These are phyloP conservation scores for Tubulanus polymorphus DNA, from an alignment of 2,888 invertebrate species.

Conservation along the genomic window DNA sequence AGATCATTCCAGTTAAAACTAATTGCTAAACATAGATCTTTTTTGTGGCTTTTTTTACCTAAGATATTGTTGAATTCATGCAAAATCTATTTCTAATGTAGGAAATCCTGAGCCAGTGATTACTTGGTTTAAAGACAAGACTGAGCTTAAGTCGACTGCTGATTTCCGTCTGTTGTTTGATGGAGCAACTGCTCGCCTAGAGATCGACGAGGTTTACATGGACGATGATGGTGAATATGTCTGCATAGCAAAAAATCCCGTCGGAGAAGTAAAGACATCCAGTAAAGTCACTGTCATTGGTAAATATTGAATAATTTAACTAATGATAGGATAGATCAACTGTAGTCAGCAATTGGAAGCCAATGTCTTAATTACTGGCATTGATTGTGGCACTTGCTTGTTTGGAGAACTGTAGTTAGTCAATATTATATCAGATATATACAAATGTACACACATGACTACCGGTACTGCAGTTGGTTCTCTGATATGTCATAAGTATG, in stretches of 20 bases:
- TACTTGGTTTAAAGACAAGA: constrained; percentile 37
- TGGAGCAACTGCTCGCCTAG: constrained; percentile 69
- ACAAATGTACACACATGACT: too few species aligned
- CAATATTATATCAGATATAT: too few species aligned
- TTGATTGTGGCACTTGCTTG: too few species aligned
- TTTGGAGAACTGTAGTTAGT: too few species aligned
- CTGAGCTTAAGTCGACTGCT: constrained; percentile 29
- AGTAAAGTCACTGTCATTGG: constrained; percentile 38
- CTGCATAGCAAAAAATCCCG: constrained; percentile 85
- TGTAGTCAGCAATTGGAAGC: too few species aligned
- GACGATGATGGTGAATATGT: constrained; percentile 93
- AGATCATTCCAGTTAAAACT: too few species aligned
- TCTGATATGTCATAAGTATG: too few species aligned
- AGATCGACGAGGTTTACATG: constrained; percentile 88
- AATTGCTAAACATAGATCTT: too few species aligned
- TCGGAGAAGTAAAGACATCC: constrained; percentile 70
- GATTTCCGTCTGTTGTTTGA: constrained; percentile 33
- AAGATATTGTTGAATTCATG: neutral
- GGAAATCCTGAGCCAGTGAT: constrained; percentile 30
- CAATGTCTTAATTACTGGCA: too few species aligned
- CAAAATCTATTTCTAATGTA: constrained; percentile 9
- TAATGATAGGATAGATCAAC: neutral
- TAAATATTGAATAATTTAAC: constrained; percentile 16
- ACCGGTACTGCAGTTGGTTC: too few species aligned
- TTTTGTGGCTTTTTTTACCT: neutral